phyloP scores from a whole-genome alignment of 1,140 invertebrate species.

The Tetranychus cinnabarinus region DNA sequence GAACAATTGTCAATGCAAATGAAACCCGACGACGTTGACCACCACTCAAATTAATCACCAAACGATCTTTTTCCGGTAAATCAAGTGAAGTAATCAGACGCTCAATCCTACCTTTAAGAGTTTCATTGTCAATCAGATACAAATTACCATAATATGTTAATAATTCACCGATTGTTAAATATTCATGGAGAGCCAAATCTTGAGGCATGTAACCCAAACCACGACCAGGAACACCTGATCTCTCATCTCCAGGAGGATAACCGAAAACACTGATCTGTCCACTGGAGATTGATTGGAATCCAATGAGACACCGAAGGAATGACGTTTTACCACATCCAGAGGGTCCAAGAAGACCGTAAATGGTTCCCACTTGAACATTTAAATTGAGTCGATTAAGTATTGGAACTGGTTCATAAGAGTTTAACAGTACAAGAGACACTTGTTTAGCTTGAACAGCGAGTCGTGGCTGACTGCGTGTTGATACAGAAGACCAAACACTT shows the following conservation, averaged over 20 bases:
- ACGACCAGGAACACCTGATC: constrained; percentile 5
- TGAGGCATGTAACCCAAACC: constrained; percentile 15
- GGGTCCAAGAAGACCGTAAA: constrained; percentile 10
- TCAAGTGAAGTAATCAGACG: constrained; percentile 73
- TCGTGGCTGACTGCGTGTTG: too few relatives aligned
- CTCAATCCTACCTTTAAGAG: constrained; percentile 35
- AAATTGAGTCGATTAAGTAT: constrained; percentile 1
- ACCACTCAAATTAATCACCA: constrained; percentile 34
- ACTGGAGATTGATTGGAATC: neutral
- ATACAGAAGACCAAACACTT: too few relatives aligned
- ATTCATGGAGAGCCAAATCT: constrained; percentile 67
- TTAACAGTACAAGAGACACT: neutral
- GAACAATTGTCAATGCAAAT: constrained; percentile 71
- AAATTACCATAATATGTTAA: constrained; percentile 88
- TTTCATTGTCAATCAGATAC: constrained; percentile 42
- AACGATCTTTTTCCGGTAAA: constrained; percentile 34
- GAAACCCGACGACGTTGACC: constrained; percentile 76
- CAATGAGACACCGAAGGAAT: constrained; percentile 7
- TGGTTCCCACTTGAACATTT: neutral
- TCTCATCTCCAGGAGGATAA: neutral
- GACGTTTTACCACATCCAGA: constrained; percentile 11
- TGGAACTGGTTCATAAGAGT: neutral
- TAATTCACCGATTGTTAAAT: constrained; percentile 79
- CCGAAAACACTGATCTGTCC: constrained; percentile 7
- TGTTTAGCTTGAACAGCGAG: neutral